Percentiles rank a stretch among this genome's conserved stretches.
Conservation (phyloP, 2,888 invertebrate species). For the Caradrina clavipalpis region DNA sequence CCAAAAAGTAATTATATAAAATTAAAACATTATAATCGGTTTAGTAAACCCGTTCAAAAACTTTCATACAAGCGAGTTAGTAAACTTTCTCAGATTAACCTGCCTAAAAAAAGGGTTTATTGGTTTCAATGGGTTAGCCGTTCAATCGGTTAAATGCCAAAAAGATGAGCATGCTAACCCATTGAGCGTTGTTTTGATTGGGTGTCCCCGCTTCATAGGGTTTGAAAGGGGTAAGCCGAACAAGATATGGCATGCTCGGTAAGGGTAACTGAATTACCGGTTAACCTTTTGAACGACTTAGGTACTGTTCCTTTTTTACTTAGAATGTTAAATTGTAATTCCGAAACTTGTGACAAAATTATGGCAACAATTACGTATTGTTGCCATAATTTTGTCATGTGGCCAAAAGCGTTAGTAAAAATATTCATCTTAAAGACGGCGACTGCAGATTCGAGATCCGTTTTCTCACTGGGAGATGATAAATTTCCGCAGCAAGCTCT, state of each 20-base stretch:
- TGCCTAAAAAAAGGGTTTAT: background rate
- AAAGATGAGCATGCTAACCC: background rate
- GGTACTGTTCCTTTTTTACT: too few relatives aligned
- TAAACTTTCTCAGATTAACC: background rate
- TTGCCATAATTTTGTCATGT: too few relatives aligned
- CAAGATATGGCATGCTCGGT: background rate
- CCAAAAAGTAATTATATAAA: background rate
- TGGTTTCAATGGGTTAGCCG: background rate
- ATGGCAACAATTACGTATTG: background rate
- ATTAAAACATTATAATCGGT: background rate
- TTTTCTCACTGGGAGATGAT: conserved; percentile 65
- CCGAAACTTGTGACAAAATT: background rate
- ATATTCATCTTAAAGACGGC: background rate
- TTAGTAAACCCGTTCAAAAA: background rate
- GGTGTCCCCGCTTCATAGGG: background rate
- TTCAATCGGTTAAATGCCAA: background rate
- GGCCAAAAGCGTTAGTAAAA: background rate
- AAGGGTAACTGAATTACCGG: background rate
- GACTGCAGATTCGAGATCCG: conserved; percentile 29
- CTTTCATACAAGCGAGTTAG: background rate
- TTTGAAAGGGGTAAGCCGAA: background rate
- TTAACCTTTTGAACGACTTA: background rate
- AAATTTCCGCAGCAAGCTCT: conserved; percentile 70
- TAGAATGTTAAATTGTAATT: background rate
- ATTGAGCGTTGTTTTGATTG: background rate